Evolutionary conservation across 2,113 vertebrate species (phyloP), one percentile per base, ranked within the genome.

Genomic region (Jacana jacana): DNA sequence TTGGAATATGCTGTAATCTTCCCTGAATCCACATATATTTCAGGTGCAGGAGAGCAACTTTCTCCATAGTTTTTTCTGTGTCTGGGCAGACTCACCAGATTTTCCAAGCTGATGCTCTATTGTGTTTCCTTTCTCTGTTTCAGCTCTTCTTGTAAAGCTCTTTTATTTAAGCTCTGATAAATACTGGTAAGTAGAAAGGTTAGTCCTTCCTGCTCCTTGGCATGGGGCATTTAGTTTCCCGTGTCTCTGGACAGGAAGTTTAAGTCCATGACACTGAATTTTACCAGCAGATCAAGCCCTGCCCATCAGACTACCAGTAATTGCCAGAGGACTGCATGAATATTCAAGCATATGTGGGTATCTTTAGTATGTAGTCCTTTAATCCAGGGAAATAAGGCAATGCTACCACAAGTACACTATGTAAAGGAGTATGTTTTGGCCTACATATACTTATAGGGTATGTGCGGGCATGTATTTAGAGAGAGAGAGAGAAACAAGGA

Each of bases 1-100:
- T 89, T 89, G 77, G 73, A 95, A 95, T 68, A 81, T 57, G 57
- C 33, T 89, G 84, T 66, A 91, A 76, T 89, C 30, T 92, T 96
- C 73, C 86, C 73, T 69, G 77, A 93, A 95, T 81, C 69, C 84
- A 89, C 65, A 91, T 31, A 5, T 54, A 84, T 61, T 89, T 89
- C 84, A 85, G 73, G 84, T 79, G 40, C 27, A 81, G 52, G 52
- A 95, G 14, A 92, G 27, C 39, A 91, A 68, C 52, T 60, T 91
- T 79, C 80, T 84, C 42, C 35, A 42, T 30, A 37, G 48, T 71
- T 86, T 61, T 84, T 31, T 75, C 65, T 72, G 48, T 61, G 51
- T 68, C 72, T 81, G 35, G 72, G 65, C 60, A 94, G 48, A 91
- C 72, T 84, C 51, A 75, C 20, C 65, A 89, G 23, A 84, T 87